Evolutionary conservation across 2,113 vertebrate genomes (phyloP), one percentile per base, ranked within the genome.

Genomic region (Actenoides hombroni): DNA sequence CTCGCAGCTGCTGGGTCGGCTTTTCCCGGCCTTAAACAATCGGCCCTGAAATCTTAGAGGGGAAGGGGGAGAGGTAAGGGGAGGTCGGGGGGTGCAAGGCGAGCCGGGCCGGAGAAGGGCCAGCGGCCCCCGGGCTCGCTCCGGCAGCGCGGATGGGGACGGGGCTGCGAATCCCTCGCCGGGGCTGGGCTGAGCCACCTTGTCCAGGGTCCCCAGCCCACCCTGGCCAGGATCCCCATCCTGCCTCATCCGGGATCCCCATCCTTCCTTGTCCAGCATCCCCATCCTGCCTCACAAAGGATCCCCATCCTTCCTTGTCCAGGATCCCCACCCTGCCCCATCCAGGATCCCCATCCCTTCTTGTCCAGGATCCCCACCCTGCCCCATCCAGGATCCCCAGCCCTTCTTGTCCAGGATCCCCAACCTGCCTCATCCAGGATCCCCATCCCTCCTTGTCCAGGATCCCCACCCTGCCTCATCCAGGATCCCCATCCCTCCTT

Each of bases 11-110:
- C 90, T 31, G 56, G 24, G 74, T 33, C 1, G 37, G 83, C 86
- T 94, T 80, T 71, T 76, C 92, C 90, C 3, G 35, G 81, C 73
- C 73, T 92, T 69, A 77, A 93, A 67, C 16, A 70, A 73, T 86
- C 90, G 65, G 70, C 2, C 20, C 44, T 82, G 91, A 78, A 92
- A 94, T 56, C 75, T 59, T 79, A 82, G 88, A 88, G 86, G 92
- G 74, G 67, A 87, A 77, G 26, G 56, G 87, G 82, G 69, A 83
- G 82, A 78, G 56, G 79, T 18, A 3, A 75, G 42, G 57, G 67
- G 76, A 65, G 65, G 35, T 25, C 2, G 46, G 48, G 20, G 4
- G 6, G 51, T 9, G 54, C 1, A 31, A 51, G 69, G 25, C 13
- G 3, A 54, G 46, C 40, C 13, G 29, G 25, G 10, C 61, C 65